Conservation (phyloP, 2,888 invertebrate genomes). For the Acanthosepion lycidas region DNA sequence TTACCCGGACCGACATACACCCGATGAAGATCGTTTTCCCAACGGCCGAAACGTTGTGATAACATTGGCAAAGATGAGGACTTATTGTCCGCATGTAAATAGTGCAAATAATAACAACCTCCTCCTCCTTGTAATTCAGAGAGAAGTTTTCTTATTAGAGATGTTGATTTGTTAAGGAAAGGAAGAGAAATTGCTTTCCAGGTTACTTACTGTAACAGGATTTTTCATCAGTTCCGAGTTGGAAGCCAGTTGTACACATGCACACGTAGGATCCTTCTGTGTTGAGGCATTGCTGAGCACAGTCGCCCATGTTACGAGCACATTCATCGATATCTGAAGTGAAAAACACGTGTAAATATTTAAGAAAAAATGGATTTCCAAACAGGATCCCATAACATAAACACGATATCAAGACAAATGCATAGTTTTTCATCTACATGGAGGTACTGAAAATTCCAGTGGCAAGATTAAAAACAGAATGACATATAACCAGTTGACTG, state of each 20-base stretch:
- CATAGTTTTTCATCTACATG: neutral
- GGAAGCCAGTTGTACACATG: slow-evolving; percentile 73
- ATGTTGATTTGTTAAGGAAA: neutral
- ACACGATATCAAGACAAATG: neutral
- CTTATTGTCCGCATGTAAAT: no score
- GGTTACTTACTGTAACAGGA: slow-evolving; percentile 25
- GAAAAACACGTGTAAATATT: slow-evolving; percentile 52
- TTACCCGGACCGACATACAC: no score
- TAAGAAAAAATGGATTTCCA: neutral
- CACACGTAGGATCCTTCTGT: slow-evolving; percentile 73
- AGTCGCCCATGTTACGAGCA: slow-evolving; percentile 67
- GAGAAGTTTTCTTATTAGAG: no score
- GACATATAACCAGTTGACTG: no score
- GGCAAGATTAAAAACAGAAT: no score
- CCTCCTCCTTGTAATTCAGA: no score
- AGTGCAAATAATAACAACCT: no score
- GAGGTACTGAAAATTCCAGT: no score
- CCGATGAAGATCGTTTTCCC: no score
- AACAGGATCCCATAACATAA: neutral
- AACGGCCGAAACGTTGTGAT: no score
- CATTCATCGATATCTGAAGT: slow-evolving; percentile 75
- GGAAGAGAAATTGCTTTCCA: no score
- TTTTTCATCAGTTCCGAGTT: slow-evolving; percentile 73
- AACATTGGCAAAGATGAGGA: no score
- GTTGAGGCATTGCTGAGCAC: slow-evolving; percentile 74